These are phyloP conservation scores for Coryphaenoides rupestris DNA, from an alignment of 2,113 vertebrate species.

Conservation along the genomic window DNA sequence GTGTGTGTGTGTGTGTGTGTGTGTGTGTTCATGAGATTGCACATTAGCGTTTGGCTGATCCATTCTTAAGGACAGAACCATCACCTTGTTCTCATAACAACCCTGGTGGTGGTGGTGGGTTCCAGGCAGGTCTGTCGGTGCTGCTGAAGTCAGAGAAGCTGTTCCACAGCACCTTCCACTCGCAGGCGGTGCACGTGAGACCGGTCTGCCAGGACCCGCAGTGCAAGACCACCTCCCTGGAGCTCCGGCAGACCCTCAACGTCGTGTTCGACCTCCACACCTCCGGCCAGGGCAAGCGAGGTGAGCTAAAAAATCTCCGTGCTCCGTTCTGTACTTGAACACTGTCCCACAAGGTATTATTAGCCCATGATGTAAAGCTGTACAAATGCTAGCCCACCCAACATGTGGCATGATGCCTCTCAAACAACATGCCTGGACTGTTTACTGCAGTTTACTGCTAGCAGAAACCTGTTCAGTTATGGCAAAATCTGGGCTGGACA, in stretches of 20 bases:
- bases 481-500: too few species aligned
- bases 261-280: constrained; percentile 91
- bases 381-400: too few species aligned
- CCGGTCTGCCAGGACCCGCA: constrained; percentile 84
- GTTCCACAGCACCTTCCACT: constrained; percentile 97
- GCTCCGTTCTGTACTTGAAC: not conserved
- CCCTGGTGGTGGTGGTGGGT: not conserved
- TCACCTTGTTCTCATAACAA: not conserved
- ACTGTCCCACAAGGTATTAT: not conserved
- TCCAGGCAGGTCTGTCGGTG: constrained; percentile 89
- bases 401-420: too few species aligned
- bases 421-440: too few species aligned
- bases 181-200: constrained; percentile 91
- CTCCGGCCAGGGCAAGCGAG: constrained; percentile 84
- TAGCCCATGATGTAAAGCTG: too few species aligned
- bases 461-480: too few species aligned
- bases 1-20: not conserved
- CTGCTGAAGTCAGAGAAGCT: constrained; percentile 92
- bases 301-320: constrained; percentile 58
- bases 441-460: too few species aligned
- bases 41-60: too few species aligned
- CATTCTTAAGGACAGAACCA: not conserved
- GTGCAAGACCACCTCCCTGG: constrained; percentile 85
- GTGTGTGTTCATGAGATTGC: too few species aligned
- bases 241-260: constrained; percentile 90